Evolutionary conservation across 2,797 vertebrate genomes (phyloP).

Genomic region (Fratercula arctica): DNA sequence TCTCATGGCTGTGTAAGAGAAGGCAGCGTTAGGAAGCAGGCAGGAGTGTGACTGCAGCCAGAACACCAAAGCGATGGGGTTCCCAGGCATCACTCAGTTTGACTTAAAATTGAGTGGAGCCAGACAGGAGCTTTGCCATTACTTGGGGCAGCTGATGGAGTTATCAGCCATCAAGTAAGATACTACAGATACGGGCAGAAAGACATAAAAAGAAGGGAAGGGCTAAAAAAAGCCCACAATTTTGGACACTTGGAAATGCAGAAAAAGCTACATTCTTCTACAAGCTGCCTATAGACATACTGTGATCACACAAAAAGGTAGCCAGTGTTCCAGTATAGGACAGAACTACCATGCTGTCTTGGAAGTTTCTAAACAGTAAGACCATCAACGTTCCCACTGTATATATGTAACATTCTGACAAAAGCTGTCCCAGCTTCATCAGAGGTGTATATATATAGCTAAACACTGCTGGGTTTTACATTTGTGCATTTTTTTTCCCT

Average conservation of each 20-base stretch:
- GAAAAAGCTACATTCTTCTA: not conserved
- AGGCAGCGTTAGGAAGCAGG: not conserved
- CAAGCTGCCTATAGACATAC: not conserved
- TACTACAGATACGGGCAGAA: not conserved
- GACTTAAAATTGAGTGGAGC: not conserved
- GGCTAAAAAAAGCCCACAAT: not conserved
- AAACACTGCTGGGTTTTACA: not conserved
- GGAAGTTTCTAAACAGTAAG: not conserved
- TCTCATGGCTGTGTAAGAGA: not conserved
- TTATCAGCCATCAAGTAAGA: not conserved
- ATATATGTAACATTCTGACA: not conserved
- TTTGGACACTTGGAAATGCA: not conserved
- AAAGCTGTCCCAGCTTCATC: not conserved
- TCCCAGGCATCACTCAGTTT: not conserved
- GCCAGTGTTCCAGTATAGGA: not conserved
- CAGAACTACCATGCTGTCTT: not conserved
- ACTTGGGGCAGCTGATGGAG: not conserved
- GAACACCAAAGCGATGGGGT: accelerated
- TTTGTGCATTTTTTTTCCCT: accelerated
- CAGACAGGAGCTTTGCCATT: not conserved
- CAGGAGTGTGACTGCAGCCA: not conserved
- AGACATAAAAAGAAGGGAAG: not conserved
- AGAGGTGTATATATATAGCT: accelerated
- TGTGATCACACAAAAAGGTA: not conserved
- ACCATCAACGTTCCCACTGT: not conserved